Percentiles rank a stretch among this genome's conserved stretches.
phyloP scores from a whole-genome alignment of 2,797 vertebrate species.

The Hylomyscus alleni region DNA sequence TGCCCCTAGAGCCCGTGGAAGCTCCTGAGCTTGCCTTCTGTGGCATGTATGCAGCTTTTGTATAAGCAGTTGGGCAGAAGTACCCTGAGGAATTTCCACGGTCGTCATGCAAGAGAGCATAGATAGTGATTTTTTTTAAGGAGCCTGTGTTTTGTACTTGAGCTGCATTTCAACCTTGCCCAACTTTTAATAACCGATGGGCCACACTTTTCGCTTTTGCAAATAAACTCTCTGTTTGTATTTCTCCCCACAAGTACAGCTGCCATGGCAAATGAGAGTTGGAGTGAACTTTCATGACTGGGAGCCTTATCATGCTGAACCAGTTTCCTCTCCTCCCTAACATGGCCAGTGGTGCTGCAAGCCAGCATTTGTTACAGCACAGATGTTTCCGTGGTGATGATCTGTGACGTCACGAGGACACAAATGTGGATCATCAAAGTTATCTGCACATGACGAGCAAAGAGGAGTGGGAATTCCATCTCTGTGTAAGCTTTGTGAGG shows the following conservation, averaged over 20 bases:
- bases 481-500: conserved; percentile 6
- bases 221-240: conserved; percentile 56
- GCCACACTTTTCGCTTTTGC: conserved; percentile 28
- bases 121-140: conserved; percentile 76
- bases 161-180: conserved; percentile 70
- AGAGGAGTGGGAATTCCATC: neutral
- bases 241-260: neutral
- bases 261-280: neutral
- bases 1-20: neutral
- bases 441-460: conserved; percentile 1
- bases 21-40: neutral
- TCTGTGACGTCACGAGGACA: conserved; percentile 80
- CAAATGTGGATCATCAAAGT: conserved; percentile 72
- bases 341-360: conserved; percentile 75
- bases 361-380: conserved; percentile 78
- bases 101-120: conserved; percentile 49
- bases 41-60: conserved; percentile 13
- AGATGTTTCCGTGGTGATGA: conserved; percentile 85
- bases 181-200: conserved; percentile 68
- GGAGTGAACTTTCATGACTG: conserved; percentile 55
- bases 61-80: neutral
- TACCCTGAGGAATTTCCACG: conserved; percentile 62
- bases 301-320: conserved; percentile 79
- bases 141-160: conserved; percentile 55
- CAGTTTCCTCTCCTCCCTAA: conserved; percentile 80